Evolutionary conservation across 2,888 invertebrate genomes (phyloP), one percentile per base, ranked within the genome.

Genomic region (Rutpela maculata): DNA sequence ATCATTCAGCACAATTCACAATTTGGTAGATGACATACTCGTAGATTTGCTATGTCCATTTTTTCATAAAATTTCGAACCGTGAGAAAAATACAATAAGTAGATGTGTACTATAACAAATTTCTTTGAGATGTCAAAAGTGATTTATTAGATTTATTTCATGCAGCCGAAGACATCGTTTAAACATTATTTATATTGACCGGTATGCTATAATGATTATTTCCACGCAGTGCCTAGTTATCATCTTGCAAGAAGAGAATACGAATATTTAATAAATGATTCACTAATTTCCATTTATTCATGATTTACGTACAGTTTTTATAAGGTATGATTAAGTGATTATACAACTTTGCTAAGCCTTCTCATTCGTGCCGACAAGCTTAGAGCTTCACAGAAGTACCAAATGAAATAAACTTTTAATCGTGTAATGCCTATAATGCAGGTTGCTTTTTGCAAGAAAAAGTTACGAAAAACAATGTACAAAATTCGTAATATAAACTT

Each of bases 101-200:
- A 6, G 50, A 50, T 50, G 50, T 50, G n/a, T 50, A 50, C 50
- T n/a, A 6, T n/a, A 50, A 50, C 50, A 50, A 50, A 50, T 50
- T 50, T 50, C 50, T 50, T 50, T 50, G 50, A 50, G 15, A 50
- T n/a, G 50, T 50, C 50, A 50, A 50, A 50, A 50, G 50, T 50
- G 50, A 50, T 50, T 50, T 50, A 50, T 50, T 50, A 50, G 50
- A 50, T 50, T 50, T 50, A n/a, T 50, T n/a, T n/a, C n/a, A 50
- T 50, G 15, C 15, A n/a, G n/a, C 50, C 50, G n/a, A 6, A 50
- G 50, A 50, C n/a, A 50, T 50, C 50, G 15, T 12, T 43, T 43
- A 43, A 43, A 43, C 15, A 43, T 43, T 43, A 12, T 15, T 50
- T n/a, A 50, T 7, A n/a, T 50, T n/a, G 50, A n/a, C 6, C n/a